phyloP scores from a whole-genome alignment of 2,888 invertebrate species.

The Caenorhabditis sp. region DNA sequence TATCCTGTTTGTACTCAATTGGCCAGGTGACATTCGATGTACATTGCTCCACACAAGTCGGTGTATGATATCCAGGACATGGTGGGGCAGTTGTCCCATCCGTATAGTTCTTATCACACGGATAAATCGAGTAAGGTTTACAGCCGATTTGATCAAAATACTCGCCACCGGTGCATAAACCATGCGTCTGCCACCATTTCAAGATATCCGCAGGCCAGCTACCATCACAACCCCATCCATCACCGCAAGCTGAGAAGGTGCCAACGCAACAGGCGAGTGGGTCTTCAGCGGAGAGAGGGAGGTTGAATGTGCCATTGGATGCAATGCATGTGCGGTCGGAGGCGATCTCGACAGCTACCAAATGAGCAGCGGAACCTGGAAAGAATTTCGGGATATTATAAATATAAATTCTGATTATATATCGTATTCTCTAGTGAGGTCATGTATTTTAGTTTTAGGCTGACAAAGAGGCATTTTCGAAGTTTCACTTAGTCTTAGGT shows the following conservation, averaged over 20 bases:
- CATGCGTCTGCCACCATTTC: conserved; percentile 37
- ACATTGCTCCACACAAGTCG: conserved; percentile 25
- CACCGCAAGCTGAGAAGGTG: conserved; percentile 29
- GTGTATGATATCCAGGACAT: conserved; percentile 40
- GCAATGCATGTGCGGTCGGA: conserved; percentile 32
- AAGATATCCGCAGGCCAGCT: conserved; percentile 40
- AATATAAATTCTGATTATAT: too few relatives aligned
- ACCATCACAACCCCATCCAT: conserved; percentile 40
- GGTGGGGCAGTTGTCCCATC: conserved; percentile 32
- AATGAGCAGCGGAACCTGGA: conserved; percentile 34
- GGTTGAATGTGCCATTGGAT: conserved; percentile 33
- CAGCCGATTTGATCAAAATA: conserved; percentile 36
- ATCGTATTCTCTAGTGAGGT: too few relatives aligned
- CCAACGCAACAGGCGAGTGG: conserved; percentile 36
- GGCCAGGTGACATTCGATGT: conserved; percentile 33
- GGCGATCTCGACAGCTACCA: conserved; percentile 30
- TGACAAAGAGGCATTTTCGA: too few relatives aligned
- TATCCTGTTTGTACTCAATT: conserved; percentile 32
- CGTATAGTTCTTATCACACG: conserved; percentile 29
- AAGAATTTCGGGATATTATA: not conserved
- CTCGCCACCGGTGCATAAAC: conserved; percentile 33
- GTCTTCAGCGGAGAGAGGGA: conserved; percentile 33
- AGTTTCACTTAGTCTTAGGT: too few relatives aligned
- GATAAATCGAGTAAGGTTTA: conserved; percentile 38
- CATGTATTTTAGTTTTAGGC: too few relatives aligned